Base-by-base conservation (phyloP, 2,797 vertebrate species). In the Apogon hyalosoma region DNA sequence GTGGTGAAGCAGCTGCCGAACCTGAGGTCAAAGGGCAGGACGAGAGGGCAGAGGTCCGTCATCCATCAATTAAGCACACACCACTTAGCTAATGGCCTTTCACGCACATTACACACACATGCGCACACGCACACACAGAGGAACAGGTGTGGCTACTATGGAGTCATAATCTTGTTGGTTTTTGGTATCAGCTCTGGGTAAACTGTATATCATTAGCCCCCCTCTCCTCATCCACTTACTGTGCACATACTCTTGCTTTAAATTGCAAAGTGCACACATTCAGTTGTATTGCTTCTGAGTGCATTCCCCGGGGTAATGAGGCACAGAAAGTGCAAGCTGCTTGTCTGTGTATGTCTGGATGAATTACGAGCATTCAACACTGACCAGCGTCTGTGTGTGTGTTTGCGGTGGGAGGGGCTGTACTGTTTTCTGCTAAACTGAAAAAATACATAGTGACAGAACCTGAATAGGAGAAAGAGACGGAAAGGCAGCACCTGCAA, bases 11-110 rank as follows among this genome's bases (percentile, higher is more conserved):
- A 59, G 56, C 52, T 42, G 50, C 40, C 24, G 18, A 31, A 6
- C 11, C 8, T 24, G 36, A 69, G 82, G 83, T 86, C 83, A 88
- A 39, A 75, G 74, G 46, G 63, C 60, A 73, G 15, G 57, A 56
- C 38, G 28, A 81, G 73, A 77, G 80, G 81, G 18, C 16, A 19
- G 21, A 73, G 82, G 86, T 87, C 75, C 57, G 46, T 61, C 56
- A 58, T 43, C 51, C 71, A 80, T 90, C 80, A 80, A 78, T 87
- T 84, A 80, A 81, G 79, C 73, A 71, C 58, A 73, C 69, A 73
- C 67, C 76, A 84, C 75, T 81, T 69, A 77, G 58, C 61, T 82
- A 85, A 88, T 78, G 64, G 79, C 65, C 63, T 71, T 21, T 41
- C 59, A 12, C 31, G 15, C 19, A 14, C 7, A 0, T 15, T 19